phyloP scores from a whole-genome alignment of 1,140 invertebrate species.

The Drosophila lacteicornis region DNA sequence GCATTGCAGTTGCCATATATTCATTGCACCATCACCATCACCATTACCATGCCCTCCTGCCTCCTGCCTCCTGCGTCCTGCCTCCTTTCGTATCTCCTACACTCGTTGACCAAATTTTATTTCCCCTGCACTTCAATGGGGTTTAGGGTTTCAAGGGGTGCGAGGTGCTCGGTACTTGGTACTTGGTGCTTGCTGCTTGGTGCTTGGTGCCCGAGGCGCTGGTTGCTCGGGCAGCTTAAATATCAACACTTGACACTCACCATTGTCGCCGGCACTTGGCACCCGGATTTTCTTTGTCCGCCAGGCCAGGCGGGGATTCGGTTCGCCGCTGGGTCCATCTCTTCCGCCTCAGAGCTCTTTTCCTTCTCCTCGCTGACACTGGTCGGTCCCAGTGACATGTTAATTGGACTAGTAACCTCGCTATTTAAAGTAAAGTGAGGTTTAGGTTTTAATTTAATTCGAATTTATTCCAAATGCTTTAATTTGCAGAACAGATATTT shows the following conservation, averaged over 20 bases:
- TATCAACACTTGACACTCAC: conserved; percentile 74
- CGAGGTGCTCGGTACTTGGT: background rate
- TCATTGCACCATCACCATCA: conserved; percentile 31
- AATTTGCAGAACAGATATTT: too few species aligned
- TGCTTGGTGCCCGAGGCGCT: conserved; percentile 9
- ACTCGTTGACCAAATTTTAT: conserved; percentile 61
- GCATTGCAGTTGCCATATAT: conserved; percentile 79
- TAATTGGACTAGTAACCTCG: conserved; percentile 41
- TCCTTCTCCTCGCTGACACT: background rate
- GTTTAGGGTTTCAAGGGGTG: background rate
- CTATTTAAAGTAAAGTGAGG: background rate
- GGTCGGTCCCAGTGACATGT: conserved; percentile 27
- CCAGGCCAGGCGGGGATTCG: conserved; percentile 2
- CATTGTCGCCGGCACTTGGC: conserved; percentile 35
- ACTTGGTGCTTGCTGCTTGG: background rate
- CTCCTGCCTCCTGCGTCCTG: background rate
- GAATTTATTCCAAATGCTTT: background rate
- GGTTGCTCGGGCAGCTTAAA: conserved; percentile 63
- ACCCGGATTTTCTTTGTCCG: conserved; percentile 31
- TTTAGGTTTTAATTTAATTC: background rate
- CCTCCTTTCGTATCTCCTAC: conserved; percentile 21
- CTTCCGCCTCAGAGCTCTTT: conserved; percentile 1
- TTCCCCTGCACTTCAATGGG: conserved; percentile 30
- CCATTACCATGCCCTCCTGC: background rate
- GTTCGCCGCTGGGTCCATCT: conserved; percentile 22